Percentiles rank a stretch among this genome's conserved stretches.
phyloP scores from a whole-genome alignment of 2,113 vertebrate species.

The Seriola rivoliana region DNA sequence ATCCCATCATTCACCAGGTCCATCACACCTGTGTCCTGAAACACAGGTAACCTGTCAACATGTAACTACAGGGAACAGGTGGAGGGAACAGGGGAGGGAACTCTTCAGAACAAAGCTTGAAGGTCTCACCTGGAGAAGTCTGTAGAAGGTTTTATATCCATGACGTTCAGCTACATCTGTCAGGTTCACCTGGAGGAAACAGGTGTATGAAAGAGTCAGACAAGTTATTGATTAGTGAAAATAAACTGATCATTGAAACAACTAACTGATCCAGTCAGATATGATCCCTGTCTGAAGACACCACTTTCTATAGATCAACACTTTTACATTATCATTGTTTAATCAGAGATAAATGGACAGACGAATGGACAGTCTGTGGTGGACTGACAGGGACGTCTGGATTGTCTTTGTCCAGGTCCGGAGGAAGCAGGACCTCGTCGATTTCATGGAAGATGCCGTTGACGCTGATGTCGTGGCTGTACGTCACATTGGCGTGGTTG shows the following conservation, averaged over 20 bases:
- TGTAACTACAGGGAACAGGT: no score
- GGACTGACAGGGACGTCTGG: conserved; percentile 66
- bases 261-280: no score
- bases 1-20: conserved; percentile 81
- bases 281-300: no score
- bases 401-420: conserved; percentile 63
- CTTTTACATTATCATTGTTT: neutral
- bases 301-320: neutral
- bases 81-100: no score
- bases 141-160: conserved; percentile 88
- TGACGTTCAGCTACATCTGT: conserved; percentile 84
- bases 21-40: conserved; percentile 89
- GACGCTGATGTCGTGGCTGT: conserved; percentile 81
- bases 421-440: conserved; percentile 85
- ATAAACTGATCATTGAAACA: no score
- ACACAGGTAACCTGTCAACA: neutral
- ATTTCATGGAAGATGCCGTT: conserved; percentile 94
- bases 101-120: no score
- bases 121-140: conserved; percentile 88
- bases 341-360: neutral
- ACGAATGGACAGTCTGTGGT: neutral
- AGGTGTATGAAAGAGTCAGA: no score
- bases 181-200: conserved; percentile 82
- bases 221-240: neutral
- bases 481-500: conserved; percentile 86